Evolutionary conservation across 2,888 invertebrate genomes (phyloP).

Genomic region (Zootermopsis nevadensis): DNA sequence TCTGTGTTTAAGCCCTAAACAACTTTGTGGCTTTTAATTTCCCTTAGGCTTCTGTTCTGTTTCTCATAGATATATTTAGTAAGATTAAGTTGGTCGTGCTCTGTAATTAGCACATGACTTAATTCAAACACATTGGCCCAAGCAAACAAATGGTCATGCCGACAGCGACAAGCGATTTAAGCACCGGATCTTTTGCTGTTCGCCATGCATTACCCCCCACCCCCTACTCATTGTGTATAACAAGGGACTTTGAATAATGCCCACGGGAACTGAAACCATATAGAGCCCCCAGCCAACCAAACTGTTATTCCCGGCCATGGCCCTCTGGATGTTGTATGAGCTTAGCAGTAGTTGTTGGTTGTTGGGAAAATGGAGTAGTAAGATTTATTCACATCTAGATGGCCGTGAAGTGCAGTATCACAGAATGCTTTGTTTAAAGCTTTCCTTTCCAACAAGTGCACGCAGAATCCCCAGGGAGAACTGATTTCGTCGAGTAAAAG

Average conservation of each 20-base stretch:
- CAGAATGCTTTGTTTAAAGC: not conserved
- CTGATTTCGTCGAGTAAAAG: not conserved
- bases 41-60: too few relatives aligned
- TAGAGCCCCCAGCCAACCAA: not conserved
- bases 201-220: not conserved
- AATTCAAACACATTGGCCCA: not conserved
- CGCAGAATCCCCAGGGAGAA: not conserved
- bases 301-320: not conserved
- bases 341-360: slow-evolving; percentile 9
- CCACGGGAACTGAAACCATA: slow-evolving; percentile 1
- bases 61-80: not conserved
- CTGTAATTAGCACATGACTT: not conserved
- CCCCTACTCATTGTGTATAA: not conserved
- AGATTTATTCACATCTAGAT: slow-evolving; percentile 21
- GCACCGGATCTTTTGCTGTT: not conserved
- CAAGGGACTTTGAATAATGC: slow-evolving; percentile 28
- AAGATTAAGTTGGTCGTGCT: not conserved
- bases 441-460: not conserved
- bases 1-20: too few relatives aligned
- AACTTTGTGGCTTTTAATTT: too few relatives aligned
- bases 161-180: not conserved
- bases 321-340: not conserved
- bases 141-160: not conserved
- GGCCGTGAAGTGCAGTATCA: not conserved
- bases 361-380: not conserved